Evolutionary conservation across 2,797 vertebrate genomes (phyloP), one percentile per base, ranked within the genome.

Genomic region (Chloroceryle inda): DNA sequence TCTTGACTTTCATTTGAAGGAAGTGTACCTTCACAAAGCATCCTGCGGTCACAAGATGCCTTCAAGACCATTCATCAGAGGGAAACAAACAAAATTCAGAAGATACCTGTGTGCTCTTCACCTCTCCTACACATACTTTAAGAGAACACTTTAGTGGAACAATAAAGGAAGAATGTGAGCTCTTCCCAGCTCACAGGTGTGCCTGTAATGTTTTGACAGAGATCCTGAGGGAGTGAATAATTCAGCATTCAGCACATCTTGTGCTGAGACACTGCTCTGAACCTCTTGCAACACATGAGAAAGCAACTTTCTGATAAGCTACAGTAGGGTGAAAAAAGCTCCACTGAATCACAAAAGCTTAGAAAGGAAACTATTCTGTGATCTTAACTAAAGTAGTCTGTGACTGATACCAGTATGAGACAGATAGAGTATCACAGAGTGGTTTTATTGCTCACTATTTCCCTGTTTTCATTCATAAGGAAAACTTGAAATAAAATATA

Each of bases 51-150:
- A 71, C 42, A 22, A 62, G 56, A 16, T 52, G 20, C 15, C 38
- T 92, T 89, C 78, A 67, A 10, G 71, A 22, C 2, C 83, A 69
- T 59, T 91, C 86, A 82, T 26, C 37, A 79, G 33, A 85, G 67
- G 52, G 45, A 59, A 85, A 88, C 0, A 5, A 82, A 94, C 27
- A 84, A 69, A 92, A 90, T 66, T 76, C 68, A 38, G 55, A 87
- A 76, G 23, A 35, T 33, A 88, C 58, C 26, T 1, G 0, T 53
- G n/a, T 68, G 23, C 12, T 91, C 14, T 91, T 91, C 52, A 81
- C 33, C 31, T n/a, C 13, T 85, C 63, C 38, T 35, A 35, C 4
- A 35, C 49, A 79, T 12, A 31, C 8, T 76, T 77, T 55, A 85
- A 63, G 26, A 76, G 69, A 86, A 69, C 2, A 49, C 67, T 94